phyloP scores from a whole-genome alignment of 2,797 vertebrate genomes.

The Kryptolebias ocellatus region DNA sequence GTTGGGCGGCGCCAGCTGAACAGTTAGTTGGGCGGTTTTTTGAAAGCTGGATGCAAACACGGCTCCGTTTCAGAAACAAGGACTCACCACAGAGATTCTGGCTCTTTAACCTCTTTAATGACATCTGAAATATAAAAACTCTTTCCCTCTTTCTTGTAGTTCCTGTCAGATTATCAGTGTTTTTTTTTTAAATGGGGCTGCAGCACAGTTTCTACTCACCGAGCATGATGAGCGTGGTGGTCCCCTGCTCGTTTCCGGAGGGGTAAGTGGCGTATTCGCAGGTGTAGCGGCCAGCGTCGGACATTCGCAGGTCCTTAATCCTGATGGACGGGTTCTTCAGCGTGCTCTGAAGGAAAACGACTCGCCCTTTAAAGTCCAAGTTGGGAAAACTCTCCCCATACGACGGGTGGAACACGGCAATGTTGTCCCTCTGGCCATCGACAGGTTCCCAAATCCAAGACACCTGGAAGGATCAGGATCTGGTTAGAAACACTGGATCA shows the following conservation, averaged over 20 bases:
- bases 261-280: constrained; percentile 91
- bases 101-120: constrained; percentile 6
- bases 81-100: constrained; percentile 15
- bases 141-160: neutral
- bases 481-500: neutral
- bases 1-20: constrained; percentile 44
- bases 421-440: constrained; percentile 63
- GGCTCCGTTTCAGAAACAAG: neutral
- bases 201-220: constrained; percentile 75
- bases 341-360: constrained; percentile 69
- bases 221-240: constrained; percentile 82
- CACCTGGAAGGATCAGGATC: constrained; percentile 66
- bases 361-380: constrained; percentile 62
- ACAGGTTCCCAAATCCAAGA: constrained; percentile 85
- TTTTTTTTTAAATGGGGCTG: neutral
- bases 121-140: neutral
- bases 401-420: constrained; percentile 84
- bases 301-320: constrained; percentile 76
- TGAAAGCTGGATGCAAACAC: constrained; percentile 25
- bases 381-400: constrained; percentile 82
- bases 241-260: constrained; percentile 83
- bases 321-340: constrained; percentile 82
- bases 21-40: constrained; percentile 24
- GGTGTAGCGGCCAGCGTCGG: constrained; percentile 85
- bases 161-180: too few species aligned